Base-by-base conservation (phyloP, 2,113 vertebrate species). In the Nettapus auritus region DNA sequence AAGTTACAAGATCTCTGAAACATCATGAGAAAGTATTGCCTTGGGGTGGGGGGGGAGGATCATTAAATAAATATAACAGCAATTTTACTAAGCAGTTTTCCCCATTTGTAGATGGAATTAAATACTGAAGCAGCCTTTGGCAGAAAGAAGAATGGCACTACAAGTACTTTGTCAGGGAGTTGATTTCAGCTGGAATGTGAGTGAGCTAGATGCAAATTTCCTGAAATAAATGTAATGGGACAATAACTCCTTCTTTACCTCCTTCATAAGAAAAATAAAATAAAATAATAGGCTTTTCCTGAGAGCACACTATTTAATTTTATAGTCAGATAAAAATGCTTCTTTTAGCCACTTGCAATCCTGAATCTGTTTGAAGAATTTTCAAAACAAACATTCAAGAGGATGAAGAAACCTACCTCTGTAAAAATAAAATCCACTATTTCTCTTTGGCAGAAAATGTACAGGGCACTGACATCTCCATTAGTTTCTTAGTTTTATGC, bases 241-340 rank as follows among this genome's bases (percentile, higher is more conserved):
- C 22, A 81, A 73, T 63, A 84, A 78, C 66, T 60, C 46, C 52
- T 83, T 75, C 12, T 82, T 89, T 71, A 94, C 57, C 71, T 82
- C 25, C 38, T 92, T 66, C 86, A 36, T n/a, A 40, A 33, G 68
- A 82, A 82, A 94, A 48, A 46, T 62, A 62, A 80, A 83, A 64
- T 59, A 50, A 74, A 90, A 71, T 29, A 91, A 81, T 9, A 93
- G 33, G 59, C 86, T 67, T 79, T 92, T 96, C 95, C 96, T 94
- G 82, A 98, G 78, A 36, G 82, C 69, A 77, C 25, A 60, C 5
- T 13, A 7, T 76, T 89, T 84, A 44, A 48, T 76, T 90, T 86
- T 69, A 23, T 12, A 68, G 57, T 66, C 85, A 90, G 79, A 57
- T 93, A 78, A 34, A 48, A 48, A 91, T 80, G 53, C 73, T 95